These are phyloP conservation scores for roundworm (Caenorhabditis elegans) DNA, from an alignment of 1,140 invertebrate species.

Conservation along the genomic window WBcel235 BX284606.5:3963501-3964000, in stretches of 20 bases:
- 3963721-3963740: neutral
- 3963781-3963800: neutral
- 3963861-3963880: slow-evolving; percentile 13
- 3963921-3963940: no score
- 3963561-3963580: neutral
- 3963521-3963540: neutral
- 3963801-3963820: neutral
- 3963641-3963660: neutral
- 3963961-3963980: no score
- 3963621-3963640: slow-evolving; percentile 5
- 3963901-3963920: neutral
- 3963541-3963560: neutral
- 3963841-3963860: neutral
- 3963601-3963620: slow-evolving; percentile 14
- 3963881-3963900: neutral
- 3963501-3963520: neutral
- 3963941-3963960: no score
- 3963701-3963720: neutral
- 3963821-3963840: neutral
- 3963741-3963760: neutral
- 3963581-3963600: neutral
- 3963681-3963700: neutral
- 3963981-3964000: no score
- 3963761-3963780: neutral
- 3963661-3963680: slow-evolving; percentile 1